Percentiles rank a stretch among this genome's conserved stretches.
Evolutionary conservation across 1,140 invertebrate genomes (phyloP).

Genomic region (Paraescarpia echinospica): DNA sequence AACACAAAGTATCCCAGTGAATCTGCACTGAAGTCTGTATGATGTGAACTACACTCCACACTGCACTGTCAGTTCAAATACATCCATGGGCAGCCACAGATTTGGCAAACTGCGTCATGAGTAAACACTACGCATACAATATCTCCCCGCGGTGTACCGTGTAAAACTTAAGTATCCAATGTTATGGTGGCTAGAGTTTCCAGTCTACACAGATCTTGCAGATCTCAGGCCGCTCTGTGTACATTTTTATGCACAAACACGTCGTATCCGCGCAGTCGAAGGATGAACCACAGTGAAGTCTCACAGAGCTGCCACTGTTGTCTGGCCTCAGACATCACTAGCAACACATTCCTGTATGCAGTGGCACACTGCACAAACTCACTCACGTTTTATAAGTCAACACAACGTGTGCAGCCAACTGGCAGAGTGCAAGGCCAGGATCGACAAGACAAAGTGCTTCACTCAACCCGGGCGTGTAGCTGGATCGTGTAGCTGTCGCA

Average conservation of each 20-base stretch:
- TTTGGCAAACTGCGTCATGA: background rate
- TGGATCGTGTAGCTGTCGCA: background rate
- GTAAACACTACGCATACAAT: background rate
- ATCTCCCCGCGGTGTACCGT: background rate
- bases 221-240: background rate
- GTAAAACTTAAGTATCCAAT: background rate
- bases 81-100: background rate
- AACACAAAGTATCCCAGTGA: background rate
- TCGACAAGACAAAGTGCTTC: background rate
- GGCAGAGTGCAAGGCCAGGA: background rate
- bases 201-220: background rate
- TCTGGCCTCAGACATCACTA: background rate
- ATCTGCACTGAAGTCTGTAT: background rate
- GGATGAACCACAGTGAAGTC: background rate
- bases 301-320: background rate
- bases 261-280: background rate
- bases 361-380: background rate
- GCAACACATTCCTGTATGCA: background rate
- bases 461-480: background rate
- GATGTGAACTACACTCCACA: background rate
- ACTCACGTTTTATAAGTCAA: background rate
- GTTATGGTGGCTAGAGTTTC: background rate
- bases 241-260: background rate
- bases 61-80: background rate
- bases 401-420: background rate